phyloP scores from a whole-genome alignment of 2,113 vertebrate species.

The Ahaetulla prasina region DNA sequence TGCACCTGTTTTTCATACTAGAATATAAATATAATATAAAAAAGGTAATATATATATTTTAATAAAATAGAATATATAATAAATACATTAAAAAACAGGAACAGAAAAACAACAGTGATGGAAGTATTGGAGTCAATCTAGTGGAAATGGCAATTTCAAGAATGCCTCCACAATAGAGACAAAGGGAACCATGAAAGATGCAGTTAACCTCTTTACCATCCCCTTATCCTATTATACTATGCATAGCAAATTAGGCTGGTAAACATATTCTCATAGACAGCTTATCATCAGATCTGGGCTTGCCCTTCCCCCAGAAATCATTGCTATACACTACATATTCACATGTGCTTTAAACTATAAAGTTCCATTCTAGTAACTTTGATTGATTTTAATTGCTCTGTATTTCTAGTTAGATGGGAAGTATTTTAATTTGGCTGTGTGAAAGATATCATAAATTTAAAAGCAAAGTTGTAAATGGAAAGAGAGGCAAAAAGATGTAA shows the following conservation, averaged over 20 bases:
- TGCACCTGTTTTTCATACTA: not conserved
- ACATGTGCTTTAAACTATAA: not conserved
- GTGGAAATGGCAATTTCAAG: not conserved
- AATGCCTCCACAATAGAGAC: not conserved
- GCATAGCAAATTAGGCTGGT: not conserved
- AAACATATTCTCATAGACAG: not conserved
- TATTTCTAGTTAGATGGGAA: constrained; percentile 27
- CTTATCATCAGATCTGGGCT: not conserved
- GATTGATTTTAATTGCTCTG: constrained; percentile 37
- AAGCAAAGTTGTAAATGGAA: constrained; percentile 37
- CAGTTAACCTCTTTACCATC: not conserved
- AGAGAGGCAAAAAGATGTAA: constrained; percentile 30
- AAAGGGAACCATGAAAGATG: not conserved
- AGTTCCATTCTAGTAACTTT: not conserved
- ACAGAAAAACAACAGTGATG: not conserved
- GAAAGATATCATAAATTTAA: constrained; percentile 46
- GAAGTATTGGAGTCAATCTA: not conserved
- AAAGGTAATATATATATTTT: not conserved
- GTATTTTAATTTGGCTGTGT: constrained; percentile 26
- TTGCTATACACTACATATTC: not conserved
- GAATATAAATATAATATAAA: not conserved
- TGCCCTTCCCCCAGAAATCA: not conserved
- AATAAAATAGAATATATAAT: not conserved
- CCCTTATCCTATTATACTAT: not conserved
- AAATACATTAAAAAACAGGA: not conserved